Evolutionary conservation across 2,113 vertebrate genomes (phyloP).

Genomic region (Nothoprocta pentlandii): DNA sequence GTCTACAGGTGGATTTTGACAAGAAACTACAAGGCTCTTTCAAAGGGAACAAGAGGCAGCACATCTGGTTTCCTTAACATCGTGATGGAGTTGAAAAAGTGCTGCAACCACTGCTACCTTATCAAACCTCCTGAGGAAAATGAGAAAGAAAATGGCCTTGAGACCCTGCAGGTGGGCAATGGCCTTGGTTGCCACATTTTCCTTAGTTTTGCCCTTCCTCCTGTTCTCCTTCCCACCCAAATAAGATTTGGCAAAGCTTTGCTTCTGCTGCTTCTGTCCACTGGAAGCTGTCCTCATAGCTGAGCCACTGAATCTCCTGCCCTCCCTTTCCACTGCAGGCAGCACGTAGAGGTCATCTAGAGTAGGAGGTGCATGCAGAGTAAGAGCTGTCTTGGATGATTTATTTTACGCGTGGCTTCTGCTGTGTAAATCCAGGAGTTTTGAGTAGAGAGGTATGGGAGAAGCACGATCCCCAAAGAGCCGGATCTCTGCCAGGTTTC

Average conservation of each 20-base stretch:
- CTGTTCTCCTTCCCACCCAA: neutral
- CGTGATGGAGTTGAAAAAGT: slow-evolving; percentile 98
- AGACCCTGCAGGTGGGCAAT: slow-evolving; percentile 83
- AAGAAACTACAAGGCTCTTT: slow-evolving; percentile 96
- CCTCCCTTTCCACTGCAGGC: neutral
- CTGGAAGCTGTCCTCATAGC: neutral
- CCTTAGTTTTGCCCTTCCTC: neutral
- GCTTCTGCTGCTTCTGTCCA: neutral
- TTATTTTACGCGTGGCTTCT: neutral
- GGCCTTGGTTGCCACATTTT: neutral
- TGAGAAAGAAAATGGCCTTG: slow-evolving; percentile 82
- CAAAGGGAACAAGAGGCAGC: slow-evolving; percentile 92
- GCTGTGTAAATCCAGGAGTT: neutral
- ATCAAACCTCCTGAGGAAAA: slow-evolving; percentile 91
- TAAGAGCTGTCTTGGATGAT: neutral
- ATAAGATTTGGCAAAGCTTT: neutral
- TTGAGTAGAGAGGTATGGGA: neutral
- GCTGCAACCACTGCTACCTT: slow-evolving; percentile 96
- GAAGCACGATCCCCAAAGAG: neutral
- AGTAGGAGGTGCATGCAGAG: neutral
- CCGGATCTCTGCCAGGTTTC: neutral
- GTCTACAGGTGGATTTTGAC: slow-evolving; percentile 95
- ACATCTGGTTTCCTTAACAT: slow-evolving; percentile 98
- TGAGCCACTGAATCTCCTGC: neutral
- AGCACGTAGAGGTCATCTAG: neutral